Evolutionary conservation across 2,888 invertebrate species (phyloP).

Genomic region (Strigamia transsilvanica): DNA sequence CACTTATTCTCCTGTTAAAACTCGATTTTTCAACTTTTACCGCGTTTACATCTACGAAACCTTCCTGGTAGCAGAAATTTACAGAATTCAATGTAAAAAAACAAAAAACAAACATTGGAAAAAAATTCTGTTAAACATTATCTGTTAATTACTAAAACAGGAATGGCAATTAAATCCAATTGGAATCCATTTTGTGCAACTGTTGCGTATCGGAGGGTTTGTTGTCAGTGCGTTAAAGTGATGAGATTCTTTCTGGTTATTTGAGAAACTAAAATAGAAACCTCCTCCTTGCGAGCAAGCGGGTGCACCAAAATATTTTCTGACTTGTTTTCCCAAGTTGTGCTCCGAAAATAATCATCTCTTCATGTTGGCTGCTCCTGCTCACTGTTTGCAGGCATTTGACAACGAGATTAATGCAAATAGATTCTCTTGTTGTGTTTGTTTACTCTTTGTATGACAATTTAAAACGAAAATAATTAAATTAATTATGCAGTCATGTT

Average conservation of each 20-base stretch:
- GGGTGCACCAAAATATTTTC: constrained; percentile 30
- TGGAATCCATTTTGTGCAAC: constrained; percentile 2
- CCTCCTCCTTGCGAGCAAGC: constrained; percentile 6
- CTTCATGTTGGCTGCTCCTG: constrained; percentile 21
- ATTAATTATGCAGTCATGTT: constrained; percentile 4
- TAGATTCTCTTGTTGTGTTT: constrained; percentile 7
- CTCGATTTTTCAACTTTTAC: no score
- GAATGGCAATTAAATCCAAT: background rate
- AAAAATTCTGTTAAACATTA: no score
- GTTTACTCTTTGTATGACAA: constrained; percentile 3
- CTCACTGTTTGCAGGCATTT: constrained; percentile 2
- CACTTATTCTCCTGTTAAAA: no score
- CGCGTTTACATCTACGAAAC: no score
- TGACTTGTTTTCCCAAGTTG: constrained; percentile 30
- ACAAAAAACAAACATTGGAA: background rate
- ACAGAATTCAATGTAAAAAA: background rate
- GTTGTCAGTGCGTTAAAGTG: background rate
- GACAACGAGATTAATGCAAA: constrained; percentile 17
- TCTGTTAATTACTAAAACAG: background rate
- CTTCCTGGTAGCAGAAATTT: background rate
- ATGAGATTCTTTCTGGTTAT: constrained; percentile 21
- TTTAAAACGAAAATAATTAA: background rate
- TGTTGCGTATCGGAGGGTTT: background rate
- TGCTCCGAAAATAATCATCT: constrained; percentile 21
- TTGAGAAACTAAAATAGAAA: constrained; percentile 16